phyloP scores from a whole-genome alignment of 2,113 vertebrate species.

The Paracanthobrama guichenoti region DNA sequence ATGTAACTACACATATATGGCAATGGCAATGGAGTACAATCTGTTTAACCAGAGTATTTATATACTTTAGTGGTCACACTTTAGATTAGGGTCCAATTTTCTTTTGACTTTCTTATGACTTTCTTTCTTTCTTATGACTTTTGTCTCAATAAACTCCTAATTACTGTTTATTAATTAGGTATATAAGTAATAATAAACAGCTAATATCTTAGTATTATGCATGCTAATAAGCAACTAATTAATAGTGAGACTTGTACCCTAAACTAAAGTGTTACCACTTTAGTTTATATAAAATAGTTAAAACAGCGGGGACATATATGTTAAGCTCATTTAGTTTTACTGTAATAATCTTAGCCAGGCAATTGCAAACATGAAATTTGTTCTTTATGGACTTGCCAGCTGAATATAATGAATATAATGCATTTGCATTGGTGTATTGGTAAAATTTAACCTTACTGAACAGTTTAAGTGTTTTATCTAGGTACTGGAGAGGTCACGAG shows the following conservation, averaged over 20 bases:
- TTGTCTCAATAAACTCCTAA: too few species aligned
- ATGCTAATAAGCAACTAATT: too few species aligned
- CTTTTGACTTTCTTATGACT: too few species aligned
- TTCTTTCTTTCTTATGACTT: too few species aligned
- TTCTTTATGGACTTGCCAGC: not conserved
- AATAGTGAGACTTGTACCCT: too few species aligned
- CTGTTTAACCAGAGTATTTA: slow-evolving; percentile 5
- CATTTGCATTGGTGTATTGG: not conserved
- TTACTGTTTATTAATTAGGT: too few species aligned
- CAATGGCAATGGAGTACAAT: not conserved
- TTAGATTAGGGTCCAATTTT: too few species aligned
- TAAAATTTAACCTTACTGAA: not conserved
- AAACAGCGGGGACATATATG: not conserved
- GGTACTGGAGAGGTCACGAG: slow-evolving; percentile 84
- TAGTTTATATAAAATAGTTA: not conserved
- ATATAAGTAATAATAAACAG: too few species aligned
- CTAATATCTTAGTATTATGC: too few species aligned
- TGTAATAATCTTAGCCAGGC: not conserved
- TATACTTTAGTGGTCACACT: not conserved
- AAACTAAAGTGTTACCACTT: too few species aligned
- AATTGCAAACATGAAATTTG: not conserved
- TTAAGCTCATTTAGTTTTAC: not conserved
- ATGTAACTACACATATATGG: too few species aligned
- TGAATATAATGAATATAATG: not conserved
- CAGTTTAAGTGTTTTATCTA: slow-evolving; percentile 51